phyloP scores from a whole-genome alignment of 2,797 vertebrate genomes.

The Chiropotes sagulatus region DNA sequence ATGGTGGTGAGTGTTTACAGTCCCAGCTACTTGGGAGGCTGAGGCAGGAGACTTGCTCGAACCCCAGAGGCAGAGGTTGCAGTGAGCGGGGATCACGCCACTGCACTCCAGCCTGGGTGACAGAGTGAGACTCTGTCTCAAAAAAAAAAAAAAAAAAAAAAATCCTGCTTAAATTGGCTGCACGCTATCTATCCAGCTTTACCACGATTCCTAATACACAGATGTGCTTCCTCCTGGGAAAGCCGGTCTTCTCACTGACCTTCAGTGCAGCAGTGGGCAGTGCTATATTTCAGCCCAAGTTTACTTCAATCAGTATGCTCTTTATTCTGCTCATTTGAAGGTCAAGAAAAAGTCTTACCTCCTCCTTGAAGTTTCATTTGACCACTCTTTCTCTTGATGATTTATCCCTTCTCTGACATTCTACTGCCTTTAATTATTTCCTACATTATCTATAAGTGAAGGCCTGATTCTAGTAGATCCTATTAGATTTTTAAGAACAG shows the following conservation, averaged over 20 bases:
- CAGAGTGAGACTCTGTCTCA: too few relatives aligned
- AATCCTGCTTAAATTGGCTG: background rate
- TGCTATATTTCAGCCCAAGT: background rate
- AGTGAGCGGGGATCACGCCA: too few relatives aligned
- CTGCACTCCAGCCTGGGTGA: too few relatives aligned
- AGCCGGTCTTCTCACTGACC: background rate
- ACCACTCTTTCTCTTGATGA: background rate
- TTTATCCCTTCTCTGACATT: background rate
- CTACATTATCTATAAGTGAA: background rate
- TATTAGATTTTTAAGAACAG: conserved; percentile 3
- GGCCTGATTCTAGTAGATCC: background rate
- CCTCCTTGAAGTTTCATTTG: background rate
- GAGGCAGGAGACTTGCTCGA: too few relatives aligned
- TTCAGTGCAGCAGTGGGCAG: background rate
- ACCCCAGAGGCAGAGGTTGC: too few relatives aligned
- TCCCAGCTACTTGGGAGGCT: too few relatives aligned
- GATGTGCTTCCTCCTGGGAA: background rate
- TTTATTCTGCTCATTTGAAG: background rate
- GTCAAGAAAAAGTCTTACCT: background rate
- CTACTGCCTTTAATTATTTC: background rate
- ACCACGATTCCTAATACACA: fast-evolving
- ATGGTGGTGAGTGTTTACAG: too few relatives aligned
- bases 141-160: too few relatives aligned
- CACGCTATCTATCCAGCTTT: background rate
- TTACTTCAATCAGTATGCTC: background rate